These are phyloP conservation scores for Apocrypta bakeri DNA, from an alignment of 1,140 invertebrate species.

Conservation along the genomic window DNA sequence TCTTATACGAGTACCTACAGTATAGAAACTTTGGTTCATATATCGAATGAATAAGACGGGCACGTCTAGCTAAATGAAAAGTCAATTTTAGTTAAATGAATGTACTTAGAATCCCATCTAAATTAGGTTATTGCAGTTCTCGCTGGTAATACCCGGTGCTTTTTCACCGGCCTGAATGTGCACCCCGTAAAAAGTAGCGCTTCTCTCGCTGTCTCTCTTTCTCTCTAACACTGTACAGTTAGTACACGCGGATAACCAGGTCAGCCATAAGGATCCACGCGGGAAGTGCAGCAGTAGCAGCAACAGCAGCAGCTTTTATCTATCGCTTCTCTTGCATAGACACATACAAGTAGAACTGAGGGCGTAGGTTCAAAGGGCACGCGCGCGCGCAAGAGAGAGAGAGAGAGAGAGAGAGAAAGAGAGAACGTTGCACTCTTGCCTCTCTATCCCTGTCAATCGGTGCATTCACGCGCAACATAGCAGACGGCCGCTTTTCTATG, in stretches of 20 bases:
- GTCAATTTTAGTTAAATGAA: no score
- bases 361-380: conserved; percentile 6
- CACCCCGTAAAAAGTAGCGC: conserved; percentile 21
- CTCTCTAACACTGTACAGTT: not conserved
- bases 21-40: no score
- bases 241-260: conserved; percentile 22
- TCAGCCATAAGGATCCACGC: conserved; percentile 39
- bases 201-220: not conserved
- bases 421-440: conserved; percentile 4
- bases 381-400: not conserved
- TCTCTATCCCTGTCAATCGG: conserved; percentile 12
- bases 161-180: conserved; percentile 21
- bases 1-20: no score
- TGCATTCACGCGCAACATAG: conserved; percentile 8
- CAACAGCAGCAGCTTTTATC: conserved; percentile 29
- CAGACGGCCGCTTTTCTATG: not conserved
- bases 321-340: not conserved
- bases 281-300: conserved; percentile 19
- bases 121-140: conserved; percentile 32
- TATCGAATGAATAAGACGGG: no score
- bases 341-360: not conserved
- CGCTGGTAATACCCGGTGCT: not conserved
- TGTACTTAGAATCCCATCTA: no score
- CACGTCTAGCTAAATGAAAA: no score
- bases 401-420: not conserved